A percentile compares a stretch with the other conserved stretches of the same genome.
Evolutionary conservation across 2,113 vertebrate genomes (phyloP).

Genomic region (Laterallus jamaicensis): DNA sequence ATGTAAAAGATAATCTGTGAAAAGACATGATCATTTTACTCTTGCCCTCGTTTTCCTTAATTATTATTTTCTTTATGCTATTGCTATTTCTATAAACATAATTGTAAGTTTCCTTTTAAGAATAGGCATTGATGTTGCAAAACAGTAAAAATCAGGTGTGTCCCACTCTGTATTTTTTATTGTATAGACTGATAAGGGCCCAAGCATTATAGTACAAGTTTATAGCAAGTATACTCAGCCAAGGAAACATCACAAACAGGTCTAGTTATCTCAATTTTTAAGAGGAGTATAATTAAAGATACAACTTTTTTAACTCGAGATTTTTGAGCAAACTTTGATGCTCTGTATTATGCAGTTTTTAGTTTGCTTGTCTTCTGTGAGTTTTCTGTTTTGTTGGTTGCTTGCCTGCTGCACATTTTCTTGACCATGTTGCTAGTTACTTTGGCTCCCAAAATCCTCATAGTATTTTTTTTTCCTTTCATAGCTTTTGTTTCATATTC

Average conservation of each 20-base stretch:
- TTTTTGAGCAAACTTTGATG: neutral
- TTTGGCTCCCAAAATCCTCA: neutral
- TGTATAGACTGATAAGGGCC: neutral
- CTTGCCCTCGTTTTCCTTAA: neutral
- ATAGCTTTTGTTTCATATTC: neutral
- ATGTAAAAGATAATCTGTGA: neutral
- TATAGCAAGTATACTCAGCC: neutral
- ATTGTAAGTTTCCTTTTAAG: neutral
- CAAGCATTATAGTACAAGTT: neutral
- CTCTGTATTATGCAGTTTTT: neutral
- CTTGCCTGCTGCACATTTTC: neutral
- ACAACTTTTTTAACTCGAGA: neutral
- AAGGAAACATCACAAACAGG: neutral
- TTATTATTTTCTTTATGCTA: neutral
- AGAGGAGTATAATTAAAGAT: neutral
- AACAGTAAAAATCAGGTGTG: neutral
- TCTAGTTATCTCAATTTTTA: neutral
- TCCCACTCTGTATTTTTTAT: neutral
- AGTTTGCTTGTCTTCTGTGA: neutral
- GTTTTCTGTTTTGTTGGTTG: accelerated
- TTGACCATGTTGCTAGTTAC: neutral
- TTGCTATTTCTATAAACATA: neutral
- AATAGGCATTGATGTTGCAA: neutral
- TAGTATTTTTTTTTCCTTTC: neutral
- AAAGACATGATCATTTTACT: neutral